These are phyloP conservation scores for Ictidomys tridecemlineatus DNA, from an alignment of 2,113 vertebrate genomes.

Conservation along the genomic window DNA sequence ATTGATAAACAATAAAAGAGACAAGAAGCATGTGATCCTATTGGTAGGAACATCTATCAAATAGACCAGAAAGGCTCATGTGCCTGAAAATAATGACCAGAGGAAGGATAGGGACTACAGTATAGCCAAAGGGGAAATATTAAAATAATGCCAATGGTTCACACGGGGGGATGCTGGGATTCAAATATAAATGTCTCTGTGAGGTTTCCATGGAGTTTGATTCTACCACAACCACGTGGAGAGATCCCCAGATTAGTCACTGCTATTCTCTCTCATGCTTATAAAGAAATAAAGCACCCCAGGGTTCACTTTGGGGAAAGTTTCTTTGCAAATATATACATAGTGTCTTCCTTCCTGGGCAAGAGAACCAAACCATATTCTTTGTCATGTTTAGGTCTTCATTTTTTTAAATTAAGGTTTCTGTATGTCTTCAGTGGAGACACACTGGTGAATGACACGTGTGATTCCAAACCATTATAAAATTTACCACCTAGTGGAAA, in stretches of 20 bases:
- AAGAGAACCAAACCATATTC: neutral
- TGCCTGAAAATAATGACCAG: neutral
- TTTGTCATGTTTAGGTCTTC: neutral
- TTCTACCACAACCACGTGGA: neutral
- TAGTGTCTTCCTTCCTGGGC: neutral
- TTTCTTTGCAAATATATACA: neutral
- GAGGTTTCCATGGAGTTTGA: neutral
- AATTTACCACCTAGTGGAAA: neutral
- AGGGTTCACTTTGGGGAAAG: neutral
- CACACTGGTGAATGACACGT: neutral
- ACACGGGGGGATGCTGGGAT: accelerated
- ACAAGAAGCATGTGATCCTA: neutral
- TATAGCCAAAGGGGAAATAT: neutral
- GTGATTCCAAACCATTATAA: neutral
- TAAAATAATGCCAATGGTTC: neutral
- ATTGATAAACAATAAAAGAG: neutral
- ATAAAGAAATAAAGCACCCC: neutral
- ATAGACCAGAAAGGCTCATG: neutral
- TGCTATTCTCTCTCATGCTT: neutral
- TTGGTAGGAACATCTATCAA: too few species aligned
- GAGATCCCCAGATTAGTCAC: neutral
- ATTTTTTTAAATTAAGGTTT: neutral
- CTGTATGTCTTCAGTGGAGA: neutral
- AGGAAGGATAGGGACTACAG: neutral
- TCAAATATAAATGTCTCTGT: neutral